These are phyloP conservation scores for Aelia acuminata DNA, from an alignment of 2,888 invertebrate genomes.

Conservation along the genomic window DNA sequence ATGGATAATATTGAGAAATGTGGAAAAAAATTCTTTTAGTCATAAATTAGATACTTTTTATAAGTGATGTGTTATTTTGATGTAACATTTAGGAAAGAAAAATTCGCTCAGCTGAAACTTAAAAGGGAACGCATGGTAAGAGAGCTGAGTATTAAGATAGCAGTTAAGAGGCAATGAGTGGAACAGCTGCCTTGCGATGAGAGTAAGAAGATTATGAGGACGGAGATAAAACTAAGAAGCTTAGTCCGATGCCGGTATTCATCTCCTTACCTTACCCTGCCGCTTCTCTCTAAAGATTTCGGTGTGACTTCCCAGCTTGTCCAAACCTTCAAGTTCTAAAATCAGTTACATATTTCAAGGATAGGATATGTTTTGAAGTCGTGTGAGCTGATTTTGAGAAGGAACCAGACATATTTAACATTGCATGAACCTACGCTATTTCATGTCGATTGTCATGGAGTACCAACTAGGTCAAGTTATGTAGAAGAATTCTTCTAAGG, in stretches of 20 bases:
- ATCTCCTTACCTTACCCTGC: neutral
- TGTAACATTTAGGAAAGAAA: too few species aligned
- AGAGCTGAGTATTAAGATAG: neutral
- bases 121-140: neutral
- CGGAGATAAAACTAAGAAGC: constrained; percentile 15
- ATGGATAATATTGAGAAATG: too few species aligned
- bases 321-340: neutral
- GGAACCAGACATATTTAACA: too few species aligned
- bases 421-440: too few species aligned
- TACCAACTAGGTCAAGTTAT: too few species aligned
- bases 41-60: too few species aligned
- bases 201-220: constrained; percentile 24
- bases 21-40: too few species aligned
- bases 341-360: neutral
- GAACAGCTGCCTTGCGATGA: neutral
- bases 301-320: neutral
- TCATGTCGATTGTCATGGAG: too few species aligned
- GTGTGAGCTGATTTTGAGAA: too few species aligned
- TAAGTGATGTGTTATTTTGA: too few species aligned
- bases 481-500: too few species aligned
- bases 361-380: neutral
- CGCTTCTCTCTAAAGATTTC: neutral
- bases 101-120: neutral
- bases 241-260: neutral
- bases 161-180: neutral